A percentile compares a stretch with the other conserved stretches of the same genome.
Evolutionary conservation across 2,888 invertebrate species (phyloP).

Genomic region (Apodemia duryi): DNA sequence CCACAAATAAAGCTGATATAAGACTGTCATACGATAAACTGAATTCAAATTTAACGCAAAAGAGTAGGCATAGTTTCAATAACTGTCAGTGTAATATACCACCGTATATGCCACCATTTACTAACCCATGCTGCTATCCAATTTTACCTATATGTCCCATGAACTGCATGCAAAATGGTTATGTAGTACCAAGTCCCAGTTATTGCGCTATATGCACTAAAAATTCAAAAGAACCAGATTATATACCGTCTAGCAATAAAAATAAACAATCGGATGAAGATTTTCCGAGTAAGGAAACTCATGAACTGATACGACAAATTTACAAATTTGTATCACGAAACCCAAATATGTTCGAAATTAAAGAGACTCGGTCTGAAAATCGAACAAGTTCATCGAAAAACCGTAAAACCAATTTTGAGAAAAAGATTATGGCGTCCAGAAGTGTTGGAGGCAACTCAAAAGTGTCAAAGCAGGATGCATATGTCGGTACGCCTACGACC

Average conservation of each 20-base stretch:
- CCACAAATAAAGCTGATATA: conserved; percentile 28
- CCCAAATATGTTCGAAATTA: conserved; percentile 36
- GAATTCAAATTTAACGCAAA: conserved; percentile 34
- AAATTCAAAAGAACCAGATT: conserved; percentile 40
- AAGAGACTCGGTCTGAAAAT: conserved; percentile 25
- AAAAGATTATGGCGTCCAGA: conserved; percentile 43
- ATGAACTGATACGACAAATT: conserved; percentile 64
- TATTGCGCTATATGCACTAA: conserved; percentile 48
- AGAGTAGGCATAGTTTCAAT: conserved; percentile 42
- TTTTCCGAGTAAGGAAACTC: conserved; percentile 46
- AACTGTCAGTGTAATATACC: conserved; percentile 39
- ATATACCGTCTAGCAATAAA: conserved; percentile 36
- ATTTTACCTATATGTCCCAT: conserved; percentile 58
- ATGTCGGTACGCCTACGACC: conserved; percentile 53
- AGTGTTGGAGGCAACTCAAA: conserved; percentile 50
- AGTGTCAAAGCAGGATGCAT: conserved; percentile 49
- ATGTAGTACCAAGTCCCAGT: conserved; percentile 48
- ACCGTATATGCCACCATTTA: conserved; percentile 42
- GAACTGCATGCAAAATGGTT: conserved; percentile 55
- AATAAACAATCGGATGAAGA: conserved; percentile 32
- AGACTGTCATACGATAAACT: conserved; percentile 32
- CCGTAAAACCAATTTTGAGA: conserved; percentile 24
- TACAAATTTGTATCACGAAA: conserved; percentile 59
- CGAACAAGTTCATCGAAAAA: conserved; percentile 13
- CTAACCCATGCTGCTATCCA: conserved; percentile 60